These are phyloP conservation scores for Balanococcus diminutus DNA, from an alignment of 2,888 invertebrate genomes.

Conservation along the genomic window DNA sequence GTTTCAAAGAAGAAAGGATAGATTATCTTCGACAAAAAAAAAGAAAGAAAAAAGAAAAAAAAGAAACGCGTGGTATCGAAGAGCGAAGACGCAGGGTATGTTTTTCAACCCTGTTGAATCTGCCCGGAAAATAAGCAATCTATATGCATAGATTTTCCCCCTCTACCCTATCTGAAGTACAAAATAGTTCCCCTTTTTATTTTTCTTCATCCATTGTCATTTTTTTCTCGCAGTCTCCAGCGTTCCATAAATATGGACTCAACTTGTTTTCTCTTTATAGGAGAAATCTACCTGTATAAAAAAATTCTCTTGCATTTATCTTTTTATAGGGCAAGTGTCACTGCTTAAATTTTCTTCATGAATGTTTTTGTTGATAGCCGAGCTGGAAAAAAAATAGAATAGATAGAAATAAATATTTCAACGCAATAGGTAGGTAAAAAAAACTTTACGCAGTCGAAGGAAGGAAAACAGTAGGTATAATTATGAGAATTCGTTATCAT, in stretches of 20 bases:
- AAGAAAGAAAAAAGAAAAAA: constrained; percentile 26
- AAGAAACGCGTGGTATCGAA: constrained; percentile 43
- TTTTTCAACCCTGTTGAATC: constrained; percentile 56
- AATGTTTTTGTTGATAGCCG: neutral
- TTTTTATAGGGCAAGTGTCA: constrained; percentile 1
- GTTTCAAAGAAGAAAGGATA: constrained; percentile 45
- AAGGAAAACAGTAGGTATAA: neutral
- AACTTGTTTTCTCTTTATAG: constrained; percentile 42
- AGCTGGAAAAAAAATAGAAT: neutral
- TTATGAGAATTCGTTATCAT: too few relatives aligned
- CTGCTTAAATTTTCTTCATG: neutral
- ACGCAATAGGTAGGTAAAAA: neutral
- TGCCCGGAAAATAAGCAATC: constrained; percentile 56
- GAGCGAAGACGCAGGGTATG: constrained; percentile 22
- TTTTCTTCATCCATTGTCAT: constrained; percentile 54
- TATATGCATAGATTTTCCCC: constrained; percentile 56
- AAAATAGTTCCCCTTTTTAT: constrained; percentile 48
- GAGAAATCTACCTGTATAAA: constrained; percentile 24
- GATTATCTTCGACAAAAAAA: constrained; percentile 48
- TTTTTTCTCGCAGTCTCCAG: constrained; percentile 49
- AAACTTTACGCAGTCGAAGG: neutral
- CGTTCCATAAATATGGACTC: constrained; percentile 49
- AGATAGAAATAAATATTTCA: neutral
- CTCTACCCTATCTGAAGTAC: constrained; percentile 43
- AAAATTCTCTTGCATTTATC: constrained; percentile 34